phyloP scores from a whole-genome alignment of 2,797 vertebrate species.

The Pelodytes ibericus region DNA sequence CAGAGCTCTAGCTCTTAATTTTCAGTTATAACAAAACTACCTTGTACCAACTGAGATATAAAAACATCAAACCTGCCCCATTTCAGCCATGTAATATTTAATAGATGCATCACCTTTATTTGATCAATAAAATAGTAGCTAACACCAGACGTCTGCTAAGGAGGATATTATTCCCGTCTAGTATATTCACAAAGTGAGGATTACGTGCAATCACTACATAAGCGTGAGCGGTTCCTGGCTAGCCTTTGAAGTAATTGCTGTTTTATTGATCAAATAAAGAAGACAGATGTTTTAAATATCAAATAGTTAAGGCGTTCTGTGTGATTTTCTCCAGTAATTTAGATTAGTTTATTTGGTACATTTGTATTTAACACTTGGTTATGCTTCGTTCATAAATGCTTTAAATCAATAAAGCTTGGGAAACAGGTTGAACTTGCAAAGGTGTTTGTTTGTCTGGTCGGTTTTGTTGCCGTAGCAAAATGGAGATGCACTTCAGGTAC shows the following conservation, averaged over 20 bases:
- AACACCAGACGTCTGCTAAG: not conserved
- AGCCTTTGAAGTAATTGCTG: constrained; percentile 36
- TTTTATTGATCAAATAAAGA: constrained; percentile 33
- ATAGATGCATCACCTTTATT: constrained; percentile 14
- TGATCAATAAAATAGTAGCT: constrained; percentile 34
- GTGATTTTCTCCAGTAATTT: constrained; percentile 17
- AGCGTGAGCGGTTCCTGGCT: not conserved
- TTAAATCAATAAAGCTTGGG: not conserved
- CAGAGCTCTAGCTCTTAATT: not conserved
- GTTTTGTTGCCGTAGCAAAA: no score
- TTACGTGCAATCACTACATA: constrained; percentile 14
- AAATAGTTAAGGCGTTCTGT: constrained; percentile 21
- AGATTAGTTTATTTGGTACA: not conserved
- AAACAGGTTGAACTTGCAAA: not conserved
- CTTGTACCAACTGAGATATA: not conserved
- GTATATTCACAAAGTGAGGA: constrained; percentile 5
- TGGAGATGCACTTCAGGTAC: no score
- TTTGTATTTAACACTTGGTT: constrained; percentile 2
- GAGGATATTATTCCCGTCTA: constrained; percentile 13
- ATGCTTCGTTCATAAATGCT: not conserved
- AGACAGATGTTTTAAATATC: constrained; percentile 33
- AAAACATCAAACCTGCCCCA: constrained; percentile 1
- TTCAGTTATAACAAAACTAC: not conserved
- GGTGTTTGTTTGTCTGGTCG: no score
- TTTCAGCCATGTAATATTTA: constrained; percentile 22